A percentile compares a stretch with the other conserved stretches of the same genome.
phyloP scores from a whole-genome alignment of 2,888 invertebrate genomes.

The Cinara cedri region DNA sequence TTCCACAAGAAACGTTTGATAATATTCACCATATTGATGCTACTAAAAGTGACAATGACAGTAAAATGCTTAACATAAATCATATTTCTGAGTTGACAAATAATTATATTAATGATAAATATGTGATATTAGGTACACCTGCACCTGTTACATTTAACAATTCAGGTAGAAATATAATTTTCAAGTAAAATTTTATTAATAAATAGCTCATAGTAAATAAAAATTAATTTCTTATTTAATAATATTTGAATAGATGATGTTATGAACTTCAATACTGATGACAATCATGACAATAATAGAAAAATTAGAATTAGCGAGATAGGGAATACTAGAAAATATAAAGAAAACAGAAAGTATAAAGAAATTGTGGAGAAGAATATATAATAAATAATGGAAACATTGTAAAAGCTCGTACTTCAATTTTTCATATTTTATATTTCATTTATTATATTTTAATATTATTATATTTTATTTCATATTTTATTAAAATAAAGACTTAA shows the following conservation, averaged over 20 bases:
- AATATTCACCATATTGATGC: neutral
- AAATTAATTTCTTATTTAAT: neutral
- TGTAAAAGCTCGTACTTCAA: neutral
- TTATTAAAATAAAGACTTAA: neutral
- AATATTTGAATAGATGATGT: conserved; percentile 15
- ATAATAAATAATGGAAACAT: neutral
- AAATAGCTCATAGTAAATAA: neutral
- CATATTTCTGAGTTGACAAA: neutral
- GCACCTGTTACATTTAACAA: neutral
- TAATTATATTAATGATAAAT: neutral
- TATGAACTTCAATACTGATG: neutral
- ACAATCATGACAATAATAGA: neutral
- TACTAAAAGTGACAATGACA: neutral
- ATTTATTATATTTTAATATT: neutral
- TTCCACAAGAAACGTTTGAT: neutral
- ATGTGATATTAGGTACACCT: neutral
- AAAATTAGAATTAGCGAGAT: neutral
- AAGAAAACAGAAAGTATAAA: conserved; percentile 7
- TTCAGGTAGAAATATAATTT: too few relatives aligned
- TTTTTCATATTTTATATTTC: neutral
- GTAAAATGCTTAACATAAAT: neutral
- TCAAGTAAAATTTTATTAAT: neutral
- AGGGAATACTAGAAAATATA: conserved; percentile 5
- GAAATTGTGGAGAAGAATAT: conserved; percentile 5
- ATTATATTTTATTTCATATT: neutral